A percentile compares a stretch with the other conserved stretches of the same genome.
These are phyloP conservation scores for Stichodactyla mertensii DNA, from an alignment of 64 coral and sea anemone species.

Conservation along the genomic window DNA sequence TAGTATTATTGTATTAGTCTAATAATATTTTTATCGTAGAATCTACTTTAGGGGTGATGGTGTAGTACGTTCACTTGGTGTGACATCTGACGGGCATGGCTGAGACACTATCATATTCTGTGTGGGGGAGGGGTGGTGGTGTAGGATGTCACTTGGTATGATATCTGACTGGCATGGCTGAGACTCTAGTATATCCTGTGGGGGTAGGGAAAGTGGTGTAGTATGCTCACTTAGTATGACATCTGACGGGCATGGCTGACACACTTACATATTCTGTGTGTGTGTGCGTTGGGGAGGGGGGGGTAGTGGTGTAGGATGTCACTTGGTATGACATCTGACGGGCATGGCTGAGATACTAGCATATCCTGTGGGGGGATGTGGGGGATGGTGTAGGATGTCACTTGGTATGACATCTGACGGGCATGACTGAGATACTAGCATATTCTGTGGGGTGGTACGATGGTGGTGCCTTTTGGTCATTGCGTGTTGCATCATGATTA, in stretches of 20 bases:
- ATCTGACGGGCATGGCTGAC: not conserved
- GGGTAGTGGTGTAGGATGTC: too few relatives aligned
- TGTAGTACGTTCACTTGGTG: not conserved
- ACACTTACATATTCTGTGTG: conserved; percentile 13
- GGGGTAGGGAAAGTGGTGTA: too few relatives aligned
- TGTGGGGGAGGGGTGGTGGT: conserved; percentile 3
- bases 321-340: too few relatives aligned
- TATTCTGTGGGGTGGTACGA: conserved; percentile 12
- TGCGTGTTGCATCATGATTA: not conserved
- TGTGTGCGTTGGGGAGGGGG: too few relatives aligned
- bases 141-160: too few relatives aligned
- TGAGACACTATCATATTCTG: too few relatives aligned
- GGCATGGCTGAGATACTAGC: too few relatives aligned
- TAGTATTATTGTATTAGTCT: too few relatives aligned
- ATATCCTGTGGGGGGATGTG: conserved; percentile 16
- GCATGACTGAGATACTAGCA: not conserved
- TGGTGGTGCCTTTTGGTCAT: not conserved
- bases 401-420: not conserved
- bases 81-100: not conserved
- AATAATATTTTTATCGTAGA: too few relatives aligned
- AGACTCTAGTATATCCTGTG: too few relatives aligned
- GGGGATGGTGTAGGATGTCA: too few relatives aligned
- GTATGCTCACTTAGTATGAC: not conserved
- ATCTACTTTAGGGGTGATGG: not conserved
- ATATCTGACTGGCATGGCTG: too few relatives aligned